Evolutionary conservation across 2,113 vertebrate species (phyloP), one percentile per base, ranked within the genome.

Genomic region (Microcebus ravelobensis): DNA sequence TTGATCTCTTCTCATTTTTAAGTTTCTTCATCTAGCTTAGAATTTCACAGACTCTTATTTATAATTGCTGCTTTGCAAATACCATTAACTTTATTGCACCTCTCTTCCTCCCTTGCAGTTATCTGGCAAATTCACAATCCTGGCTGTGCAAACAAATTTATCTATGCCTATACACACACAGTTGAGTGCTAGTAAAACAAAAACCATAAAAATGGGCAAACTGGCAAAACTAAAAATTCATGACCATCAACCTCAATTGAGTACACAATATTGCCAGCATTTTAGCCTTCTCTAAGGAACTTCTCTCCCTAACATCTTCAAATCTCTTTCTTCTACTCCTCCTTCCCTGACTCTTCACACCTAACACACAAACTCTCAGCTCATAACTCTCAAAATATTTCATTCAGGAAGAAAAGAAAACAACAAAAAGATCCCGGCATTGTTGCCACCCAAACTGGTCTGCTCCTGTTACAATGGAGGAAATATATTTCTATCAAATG

Each of bases 11-110:
- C 52, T 93, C n/a, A 85, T 59, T 90, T 90, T 59, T 86, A 74
- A 80, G 73, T 86, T 94, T 71, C 90, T 94, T 81, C 67, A 90
- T 52, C 57, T 90, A 90, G 42, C 25, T 90, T 68, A 90, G 42
- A 86, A 68, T 74, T 68, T 27, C 34, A 85, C 36, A 90, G 65
- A 52, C 63, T 42, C 79, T 34, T 70, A 61, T 13, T 13, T 93
- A 36, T 85, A 74, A 88, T 90, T 45, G 71, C 10, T 63, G 18
- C 45, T 31, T 82, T 77, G n/a, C 45, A 76, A 89, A 96, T 34
- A 90, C 7, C 31, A 52, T 81, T 73, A 52, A 63, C 63, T 94
- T 91, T 89, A 31, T 55, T 87, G 5, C 2, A 50, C 68, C 48
- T 94, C 55, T 87, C n/a, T 81, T 76, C 11, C 61, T 81, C 55